Base-by-base conservation (phyloP, 2,888 invertebrate species). In the Xestia rhomboidea region DNA sequence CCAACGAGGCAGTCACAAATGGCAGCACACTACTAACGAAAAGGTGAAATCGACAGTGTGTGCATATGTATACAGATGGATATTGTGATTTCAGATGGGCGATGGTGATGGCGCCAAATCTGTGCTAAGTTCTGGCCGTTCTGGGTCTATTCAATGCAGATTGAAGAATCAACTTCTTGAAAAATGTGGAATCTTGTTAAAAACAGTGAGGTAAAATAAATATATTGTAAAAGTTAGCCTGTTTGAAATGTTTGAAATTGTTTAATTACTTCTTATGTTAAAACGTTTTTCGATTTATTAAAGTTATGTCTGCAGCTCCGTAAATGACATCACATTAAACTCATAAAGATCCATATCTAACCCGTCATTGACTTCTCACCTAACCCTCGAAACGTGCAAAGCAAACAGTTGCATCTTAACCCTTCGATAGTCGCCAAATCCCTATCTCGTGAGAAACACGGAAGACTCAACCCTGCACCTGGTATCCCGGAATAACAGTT, bases 401-500 rank as follows among this genome's bases (percentile, higher is more conserved):
- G 70, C 79, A 93, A 94, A 93, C 94, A 93, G 93, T 93, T 94
- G 92, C 93, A 88, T 90, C 86, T 89, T 91, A 92, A 92, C 93
- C 92, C 91, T 90, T 81, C 69, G 41, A 63, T 75, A 77, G 34
- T 79, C 79, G 91, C 92, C 77, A 94, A 92, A 93, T 92, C 92
- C 89, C 89, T 91, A 91, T 91, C 90, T 93, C 96, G 95, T 96
- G 96, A 95, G 96, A 96, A 84, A 96, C 93, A 88, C 92, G 91
- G 93, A 93, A 93, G 90, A 89, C 89, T 88, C 90, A 89, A 89
- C 87, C 89, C 85, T 90, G 90, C 95, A 96, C 94, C 95, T 96
- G 96, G 95, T 88, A 86, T 91, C 89, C 94, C 94, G 94, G 95
- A 95, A 93, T 95, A 96, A 96, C 96, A 94, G 96, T 94, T 92